Evolutionary conservation across 2,797 vertebrate species (phyloP).

Genomic region (Channallabes apus): DNA sequence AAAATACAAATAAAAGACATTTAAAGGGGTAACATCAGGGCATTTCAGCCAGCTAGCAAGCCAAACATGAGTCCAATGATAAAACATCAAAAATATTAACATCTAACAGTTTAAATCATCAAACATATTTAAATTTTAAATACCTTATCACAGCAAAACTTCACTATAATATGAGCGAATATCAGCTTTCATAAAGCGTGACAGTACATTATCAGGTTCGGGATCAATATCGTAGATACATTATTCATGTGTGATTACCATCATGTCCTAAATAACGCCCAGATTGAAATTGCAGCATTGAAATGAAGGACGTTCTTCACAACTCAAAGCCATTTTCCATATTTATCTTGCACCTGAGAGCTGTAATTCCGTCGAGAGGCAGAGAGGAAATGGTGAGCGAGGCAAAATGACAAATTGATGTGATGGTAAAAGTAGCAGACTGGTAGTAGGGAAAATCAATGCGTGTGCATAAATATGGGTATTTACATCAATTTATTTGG

Average conservation of each 20-base stretch:
- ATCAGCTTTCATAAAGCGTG: not conserved
- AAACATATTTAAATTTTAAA: not conserved
- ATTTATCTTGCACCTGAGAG: conserved; percentile 21
- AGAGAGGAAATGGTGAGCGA: not conserved
- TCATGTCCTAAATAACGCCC: not conserved
- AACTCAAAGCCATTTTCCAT: conserved; percentile 9
- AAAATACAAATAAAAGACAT: too few relatives aligned
- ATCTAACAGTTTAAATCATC: too few relatives aligned
- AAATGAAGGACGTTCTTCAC: conserved; percentile 10
- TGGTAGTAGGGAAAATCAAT: not conserved
- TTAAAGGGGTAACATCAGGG: too few relatives aligned
- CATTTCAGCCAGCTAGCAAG: not conserved
- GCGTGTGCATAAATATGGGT: not conserved
- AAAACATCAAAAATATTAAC: too few relatives aligned
- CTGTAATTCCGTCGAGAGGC: not conserved
- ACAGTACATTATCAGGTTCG: not conserved
- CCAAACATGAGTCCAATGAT: not conserved
- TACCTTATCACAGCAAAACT: not conserved
- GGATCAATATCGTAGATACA: not conserved
- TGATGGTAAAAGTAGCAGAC: not conserved
- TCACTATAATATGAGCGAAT: not conserved
- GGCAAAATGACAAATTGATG: conserved; percentile 16
- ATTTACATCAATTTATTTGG: conserved; percentile 2
- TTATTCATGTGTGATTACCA: not conserved
- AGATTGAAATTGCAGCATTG: not conserved